Evolutionary conservation across 2,113 vertebrate species (phyloP).

Genomic region (Tor tambroides): DNA sequence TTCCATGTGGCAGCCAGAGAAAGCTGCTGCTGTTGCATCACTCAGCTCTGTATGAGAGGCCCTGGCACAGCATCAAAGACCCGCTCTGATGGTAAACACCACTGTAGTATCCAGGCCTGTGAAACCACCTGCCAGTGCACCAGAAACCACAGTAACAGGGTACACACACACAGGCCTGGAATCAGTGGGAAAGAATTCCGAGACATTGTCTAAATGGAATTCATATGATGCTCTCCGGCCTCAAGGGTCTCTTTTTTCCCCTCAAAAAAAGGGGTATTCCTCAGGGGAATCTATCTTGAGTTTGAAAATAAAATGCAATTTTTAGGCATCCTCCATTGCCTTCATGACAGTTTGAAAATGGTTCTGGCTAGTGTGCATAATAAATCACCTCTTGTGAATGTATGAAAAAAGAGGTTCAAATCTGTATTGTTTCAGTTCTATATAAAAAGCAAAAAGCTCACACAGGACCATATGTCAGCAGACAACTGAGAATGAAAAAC

Average conservation of each 20-base stretch:
- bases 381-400: slow-evolving; percentile 12
- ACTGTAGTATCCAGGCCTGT: slow-evolving; percentile 57
- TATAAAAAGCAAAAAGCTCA: slow-evolving; percentile 8
- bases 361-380: neutral
- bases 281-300: neutral
- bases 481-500: neutral
- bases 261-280: neutral
- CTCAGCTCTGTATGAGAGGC: slow-evolving; percentile 39
- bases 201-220: slow-evolving; percentile 35
- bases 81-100: slow-evolving; percentile 54
- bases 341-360: neutral
- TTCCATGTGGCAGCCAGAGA: slow-evolving; percentile 21
- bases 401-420: neutral
- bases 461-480: neutral
- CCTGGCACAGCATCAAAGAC: slow-evolving; percentile 47
- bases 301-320: neutral
- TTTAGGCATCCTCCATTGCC: neutral
- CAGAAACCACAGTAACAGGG: slow-evolving; percentile 41
- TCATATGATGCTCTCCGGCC: neutral
- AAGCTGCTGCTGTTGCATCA: slow-evolving; percentile 39
- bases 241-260: neutral
- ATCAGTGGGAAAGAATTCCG: slow-evolving; percentile 15
- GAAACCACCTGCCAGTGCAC: slow-evolving; percentile 51
- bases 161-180: slow-evolving; percentile 29
- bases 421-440: neutral